Conservation (phyloP, 2,113 vertebrate genomes). For the Cephalopterus ornatus region DNA sequence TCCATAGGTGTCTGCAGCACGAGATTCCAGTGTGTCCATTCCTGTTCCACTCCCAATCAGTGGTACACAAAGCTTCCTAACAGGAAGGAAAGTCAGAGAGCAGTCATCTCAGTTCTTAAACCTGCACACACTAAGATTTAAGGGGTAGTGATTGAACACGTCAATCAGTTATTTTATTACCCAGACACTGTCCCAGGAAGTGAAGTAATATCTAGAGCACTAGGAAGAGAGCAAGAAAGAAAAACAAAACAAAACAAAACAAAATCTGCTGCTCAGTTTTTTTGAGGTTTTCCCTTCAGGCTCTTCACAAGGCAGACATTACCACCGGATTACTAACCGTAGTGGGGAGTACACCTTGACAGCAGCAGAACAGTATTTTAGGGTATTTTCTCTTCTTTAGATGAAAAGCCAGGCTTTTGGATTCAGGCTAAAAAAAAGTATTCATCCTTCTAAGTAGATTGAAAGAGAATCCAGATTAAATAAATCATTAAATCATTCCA, state of each 20-base stretch:
- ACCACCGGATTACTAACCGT: fast-evolving
- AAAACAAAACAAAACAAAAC: neutral
- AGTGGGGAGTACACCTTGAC: neutral
- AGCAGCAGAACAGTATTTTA: neutral
- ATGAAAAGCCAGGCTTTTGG: conserved; percentile 37
- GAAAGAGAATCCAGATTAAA: conserved; percentile 68
- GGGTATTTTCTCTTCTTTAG: conserved; percentile 32
- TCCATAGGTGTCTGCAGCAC: neutral
- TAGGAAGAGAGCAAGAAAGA: neutral
- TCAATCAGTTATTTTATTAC: neutral
- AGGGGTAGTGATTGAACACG: neutral
- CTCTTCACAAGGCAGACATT: neutral
- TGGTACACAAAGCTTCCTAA: neutral
- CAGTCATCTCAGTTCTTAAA: neutral
- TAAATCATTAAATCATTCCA: conserved; percentile 57
- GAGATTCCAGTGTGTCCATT: fast-evolving
- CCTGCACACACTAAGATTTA: fast-evolving
- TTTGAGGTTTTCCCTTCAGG: neutral
- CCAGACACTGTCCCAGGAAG: neutral
- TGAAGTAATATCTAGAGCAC: neutral
- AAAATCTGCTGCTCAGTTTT: neutral
- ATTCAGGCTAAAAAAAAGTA: neutral
- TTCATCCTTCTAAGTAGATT: conserved; percentile 57
- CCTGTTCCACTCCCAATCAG: neutral
- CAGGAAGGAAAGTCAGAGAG: neutral